A percentile compares a stretch with the other conserved stretches of the same genome.
Evolutionary conservation across 2,113 vertebrate species (phyloP).

Genomic region (Nettapus auritus): DNA sequence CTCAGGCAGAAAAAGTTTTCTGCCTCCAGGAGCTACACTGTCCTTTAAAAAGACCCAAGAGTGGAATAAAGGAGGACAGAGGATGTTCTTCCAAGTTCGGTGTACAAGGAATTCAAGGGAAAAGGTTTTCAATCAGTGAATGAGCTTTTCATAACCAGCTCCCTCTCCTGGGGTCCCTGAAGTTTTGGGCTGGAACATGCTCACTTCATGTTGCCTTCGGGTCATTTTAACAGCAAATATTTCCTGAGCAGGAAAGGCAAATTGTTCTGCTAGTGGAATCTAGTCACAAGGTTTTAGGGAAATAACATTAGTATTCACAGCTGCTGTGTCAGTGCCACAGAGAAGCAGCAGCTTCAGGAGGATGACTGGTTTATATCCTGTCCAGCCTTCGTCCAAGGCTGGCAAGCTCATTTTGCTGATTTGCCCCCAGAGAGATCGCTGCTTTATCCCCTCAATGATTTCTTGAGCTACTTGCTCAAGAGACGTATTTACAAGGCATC

Average conservation of each 20-base stretch:
- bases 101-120: neutral
- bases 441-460: conserved; percentile 17
- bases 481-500: conserved; percentile 30
- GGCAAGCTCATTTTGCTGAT: neutral
- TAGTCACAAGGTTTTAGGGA: conserved; percentile 4
- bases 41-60: conserved; percentile 57
- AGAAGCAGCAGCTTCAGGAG: neutral
- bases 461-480: conserved; percentile 41
- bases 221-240: conserved; percentile 29
- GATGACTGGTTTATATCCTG: conserved; percentile 16
- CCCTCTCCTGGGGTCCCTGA: conserved; percentile 8
- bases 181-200: neutral
- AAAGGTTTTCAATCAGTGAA: conserved; percentile 33
- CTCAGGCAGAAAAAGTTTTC: neutral
- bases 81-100: neutral
- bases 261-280: conserved; percentile 19
- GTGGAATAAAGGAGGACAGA: neutral
- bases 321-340: conserved; percentile 7
- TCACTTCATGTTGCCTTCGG: conserved; percentile 11
- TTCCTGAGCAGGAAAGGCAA: conserved; percentile 23
- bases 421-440: neutral
- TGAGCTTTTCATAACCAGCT: conserved; percentile 33
- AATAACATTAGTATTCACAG: conserved; percentile 24
- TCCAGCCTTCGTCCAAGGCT: neutral
- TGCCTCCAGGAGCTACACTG: neutral